Evolutionary conservation across 2,113 vertebrate species (phyloP), one percentile per base, ranked within the genome.

Genomic region (Trematomus loennbergii): DNA sequence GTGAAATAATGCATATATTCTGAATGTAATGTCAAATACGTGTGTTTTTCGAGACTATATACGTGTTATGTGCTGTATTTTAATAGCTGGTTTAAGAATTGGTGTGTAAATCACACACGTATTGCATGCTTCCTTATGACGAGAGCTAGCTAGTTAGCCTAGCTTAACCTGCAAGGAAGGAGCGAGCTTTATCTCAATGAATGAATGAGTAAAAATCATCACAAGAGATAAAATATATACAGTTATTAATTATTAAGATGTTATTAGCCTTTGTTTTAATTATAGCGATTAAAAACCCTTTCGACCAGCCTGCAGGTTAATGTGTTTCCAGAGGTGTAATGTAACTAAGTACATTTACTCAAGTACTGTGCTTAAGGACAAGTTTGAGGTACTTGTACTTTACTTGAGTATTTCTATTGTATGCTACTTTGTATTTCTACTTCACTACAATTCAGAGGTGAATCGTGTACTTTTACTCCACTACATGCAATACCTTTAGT

Each of bases 141-240:
- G 80, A 48, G 72, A 85, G 87, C 87, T 77, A 5, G 54, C 67
- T 75, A 7, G 69, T 60, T 76, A 1, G 52, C 33, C 20, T 65
- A 80, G 81, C 86, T 76, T 74, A 71, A 65, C 25, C 48, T 57
- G 55, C 40, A 72, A 1, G n/a, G 49, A 36, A 29, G 54, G 49
- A 74, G n/a, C n/a, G 40, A 77, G 45, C 76, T 53, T 60, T 29
- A 33, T 59, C 6, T 78, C 36, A 79, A 80, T 88, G 86, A 91
- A 81, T 81, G 77, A 77, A 81, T 22, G 8, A 8, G 2, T 69
- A 29, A 29, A 29, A 29, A 13, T 53, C 52, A 18, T 16, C 2
- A 13, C 0, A 16, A 12, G n/a, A 36, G 3, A 36, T 4, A 6
- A 2, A 18, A 15, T 57, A 16, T 5, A 9, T 46, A 1, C 13